Conservation (phyloP, 2,113 vertebrate genomes). For the Thryonomys swinderianus region DNA sequence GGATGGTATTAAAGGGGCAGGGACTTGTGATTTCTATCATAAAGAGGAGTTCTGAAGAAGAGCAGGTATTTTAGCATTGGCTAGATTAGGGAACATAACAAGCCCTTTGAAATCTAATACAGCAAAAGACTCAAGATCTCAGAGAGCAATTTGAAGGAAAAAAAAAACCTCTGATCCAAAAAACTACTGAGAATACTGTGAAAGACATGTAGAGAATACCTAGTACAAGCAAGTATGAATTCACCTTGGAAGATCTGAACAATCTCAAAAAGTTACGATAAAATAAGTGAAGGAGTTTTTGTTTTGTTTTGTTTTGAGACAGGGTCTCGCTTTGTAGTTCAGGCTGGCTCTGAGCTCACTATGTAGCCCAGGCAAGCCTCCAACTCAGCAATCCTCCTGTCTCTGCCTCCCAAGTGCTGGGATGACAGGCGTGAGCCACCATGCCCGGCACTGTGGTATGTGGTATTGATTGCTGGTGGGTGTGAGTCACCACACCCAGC, state of each 20-base stretch:
- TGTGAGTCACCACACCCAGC: too few relatives aligned
- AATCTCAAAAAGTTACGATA: not conserved
- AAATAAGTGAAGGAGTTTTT: not conserved
- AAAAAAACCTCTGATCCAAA: not conserved
- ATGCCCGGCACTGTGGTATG: too few relatives aligned
- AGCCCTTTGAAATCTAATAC: not conserved
- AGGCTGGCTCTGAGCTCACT: too few relatives aligned
- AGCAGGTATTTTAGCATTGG: not conserved
- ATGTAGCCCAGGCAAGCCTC: too few relatives aligned
- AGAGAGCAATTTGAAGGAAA: not conserved
- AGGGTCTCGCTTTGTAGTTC: too few relatives aligned
- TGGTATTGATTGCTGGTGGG: too few relatives aligned
- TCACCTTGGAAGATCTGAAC: not conserved
- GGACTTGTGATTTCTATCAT: not conserved
- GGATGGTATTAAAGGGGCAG: not conserved
- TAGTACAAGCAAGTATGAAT: not conserved
- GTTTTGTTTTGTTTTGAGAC: too few relatives aligned
- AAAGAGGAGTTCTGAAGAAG: not conserved
- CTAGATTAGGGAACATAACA: not conserved
- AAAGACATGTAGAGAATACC: not conserved
- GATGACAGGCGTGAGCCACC: too few relatives aligned
- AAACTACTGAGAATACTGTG: not conserved
- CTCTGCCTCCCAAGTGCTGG: too few relatives aligned
- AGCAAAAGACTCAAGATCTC: not conserved
- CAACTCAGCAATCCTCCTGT: too few relatives aligned